Conservation (phyloP, 2,888 invertebrate genomes). For the Oscheius sp. region DNA sequence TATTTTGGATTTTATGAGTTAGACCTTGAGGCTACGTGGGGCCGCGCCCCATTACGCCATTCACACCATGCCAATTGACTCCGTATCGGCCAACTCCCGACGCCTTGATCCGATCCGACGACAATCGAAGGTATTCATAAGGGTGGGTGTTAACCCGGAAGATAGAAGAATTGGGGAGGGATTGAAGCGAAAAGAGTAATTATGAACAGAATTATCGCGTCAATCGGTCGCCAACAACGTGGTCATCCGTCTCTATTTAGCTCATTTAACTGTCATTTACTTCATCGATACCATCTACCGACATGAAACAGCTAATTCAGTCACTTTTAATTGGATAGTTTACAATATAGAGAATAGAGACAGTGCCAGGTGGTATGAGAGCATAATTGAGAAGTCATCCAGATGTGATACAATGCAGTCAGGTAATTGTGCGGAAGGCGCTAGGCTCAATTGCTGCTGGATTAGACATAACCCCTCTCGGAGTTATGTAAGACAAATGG, state of each 20-base stretch:
- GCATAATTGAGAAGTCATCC: slow-evolving; percentile 30
- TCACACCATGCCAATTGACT: slow-evolving; percentile 30
- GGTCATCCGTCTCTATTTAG: slow-evolving; percentile 29
- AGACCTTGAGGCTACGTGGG: slow-evolving; percentile 26
- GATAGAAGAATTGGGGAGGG: not conserved
- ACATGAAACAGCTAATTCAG: not conserved
- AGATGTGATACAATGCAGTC: slow-evolving; percentile 26
- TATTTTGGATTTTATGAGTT: slow-evolving; percentile 29
- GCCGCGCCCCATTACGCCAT: slow-evolving; percentile 31
- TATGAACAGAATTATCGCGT: slow-evolving; percentile 25
- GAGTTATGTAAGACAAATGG: slow-evolving; percentile 26
- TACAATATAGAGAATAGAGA: slow-evolving; percentile 11
- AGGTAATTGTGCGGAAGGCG: slow-evolving; percentile 32
- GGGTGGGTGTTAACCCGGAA: slow-evolving; percentile 6
- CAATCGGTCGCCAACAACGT: slow-evolving; percentile 29
- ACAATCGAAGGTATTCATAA: not conserved
- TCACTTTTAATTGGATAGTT: not conserved
- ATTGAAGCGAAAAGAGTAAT: slow-evolving; percentile 7
- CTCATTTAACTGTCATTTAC: slow-evolving; percentile 24
- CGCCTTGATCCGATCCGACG: slow-evolving; percentile 30
- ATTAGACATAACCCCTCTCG: slow-evolving; percentile 26
- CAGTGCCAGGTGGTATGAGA: slow-evolving; percentile 17
- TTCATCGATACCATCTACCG: slow-evolving; percentile 28
- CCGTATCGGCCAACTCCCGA: slow-evolving; percentile 30
- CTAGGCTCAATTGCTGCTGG: slow-evolving; percentile 23